Conservation (phyloP, 2,797 vertebrate genomes). For the Chromobotia macracanthus region DNA sequence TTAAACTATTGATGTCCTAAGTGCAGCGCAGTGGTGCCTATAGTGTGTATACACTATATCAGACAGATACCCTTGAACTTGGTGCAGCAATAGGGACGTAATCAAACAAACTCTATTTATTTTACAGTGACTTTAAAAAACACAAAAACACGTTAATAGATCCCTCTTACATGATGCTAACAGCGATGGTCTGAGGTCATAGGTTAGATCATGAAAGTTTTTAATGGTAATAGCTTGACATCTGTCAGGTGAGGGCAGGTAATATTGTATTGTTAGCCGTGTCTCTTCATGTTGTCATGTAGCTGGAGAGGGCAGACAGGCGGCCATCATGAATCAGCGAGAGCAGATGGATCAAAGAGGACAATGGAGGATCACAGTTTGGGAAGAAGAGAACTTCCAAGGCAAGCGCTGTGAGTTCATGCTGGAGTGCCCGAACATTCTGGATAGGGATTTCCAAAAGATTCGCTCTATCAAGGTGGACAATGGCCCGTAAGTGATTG, state of each 20-base stretch:
- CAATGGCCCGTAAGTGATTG: conserved; percentile 88
- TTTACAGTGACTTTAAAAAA: background rate
- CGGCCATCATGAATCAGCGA: conserved; percentile 85
- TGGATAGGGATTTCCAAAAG: conserved; percentile 90
- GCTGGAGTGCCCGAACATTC: conserved; percentile 91
- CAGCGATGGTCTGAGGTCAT: background rate
- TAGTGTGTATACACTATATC: background rate
- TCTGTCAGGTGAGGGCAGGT: conserved; percentile 23
- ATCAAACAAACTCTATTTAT: background rate
- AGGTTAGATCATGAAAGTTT: background rate
- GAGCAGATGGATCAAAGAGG: conserved; percentile 86
- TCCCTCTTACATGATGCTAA: no score
- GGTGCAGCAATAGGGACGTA: background rate
- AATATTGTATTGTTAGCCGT: conserved; percentile 21
- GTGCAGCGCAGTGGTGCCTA: background rate
- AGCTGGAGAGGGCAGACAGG: conserved; percentile 62
- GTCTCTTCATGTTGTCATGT: conserved; percentile 28
- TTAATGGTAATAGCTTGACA: background rate
- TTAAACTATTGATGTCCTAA: conserved; percentile 14
- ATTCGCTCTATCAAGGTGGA: conserved; percentile 96
- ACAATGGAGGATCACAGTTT: conserved; percentile 90
- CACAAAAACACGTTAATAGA: no score
- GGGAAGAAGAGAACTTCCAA: conserved; percentile 97
- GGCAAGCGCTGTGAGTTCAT: conserved; percentile 91
- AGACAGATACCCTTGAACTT: background rate